Evolutionary conservation across 1,140 invertebrate genomes (phyloP), one percentile per base, ranked within the genome.

Genomic region (Gryllus bimaculatus): DNA sequence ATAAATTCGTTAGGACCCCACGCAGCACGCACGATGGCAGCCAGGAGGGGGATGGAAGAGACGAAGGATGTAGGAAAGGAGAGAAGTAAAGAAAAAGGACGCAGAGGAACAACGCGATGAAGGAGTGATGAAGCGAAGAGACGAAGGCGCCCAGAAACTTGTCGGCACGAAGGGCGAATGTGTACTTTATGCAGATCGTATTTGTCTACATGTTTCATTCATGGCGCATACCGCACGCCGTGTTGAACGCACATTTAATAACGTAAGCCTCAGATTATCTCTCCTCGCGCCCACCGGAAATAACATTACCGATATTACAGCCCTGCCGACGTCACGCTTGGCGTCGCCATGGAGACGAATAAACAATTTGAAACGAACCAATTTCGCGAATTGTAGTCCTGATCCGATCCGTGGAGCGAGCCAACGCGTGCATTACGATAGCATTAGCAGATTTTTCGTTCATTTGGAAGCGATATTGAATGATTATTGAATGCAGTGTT

Each of bases 221-320:
- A 66, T 66, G 54, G 54, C 54, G 54, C 54, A 66, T 66, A 18
- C 18, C 54, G 18, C 54, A 66, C 54, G 54, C 10, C 54, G 54
- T 66, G 54, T 66, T 66, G 54, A 66, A 66, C 54, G 54, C 54
- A 66, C 54, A 66, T 66, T 66, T 66, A 66, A 66, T 66, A 66
- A 66, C 54, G 54, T 66, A 66, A 66, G 54, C 54, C 54, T 66
- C 10, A 66, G 54, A 66, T 66, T 66, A 66, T 66, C 54, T 66
- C 54, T 66, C 54, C 54, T 66, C 54, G 54, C 54, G 54, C 54
- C 54, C 54, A 66, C 54, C 54, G 54, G 54, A 66, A 66, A 66
- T 66, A 66, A 66, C 54, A 66, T 66, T 66, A 66, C 54, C 54
- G 54, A 66, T 66, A 66, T 66, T 66, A 66, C 54, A 18, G 54